Evolutionary conservation across 1,140 invertebrate genomes (phyloP), one percentile per base, ranked within the genome.

Genomic region (Periplaneta americana): DNA sequence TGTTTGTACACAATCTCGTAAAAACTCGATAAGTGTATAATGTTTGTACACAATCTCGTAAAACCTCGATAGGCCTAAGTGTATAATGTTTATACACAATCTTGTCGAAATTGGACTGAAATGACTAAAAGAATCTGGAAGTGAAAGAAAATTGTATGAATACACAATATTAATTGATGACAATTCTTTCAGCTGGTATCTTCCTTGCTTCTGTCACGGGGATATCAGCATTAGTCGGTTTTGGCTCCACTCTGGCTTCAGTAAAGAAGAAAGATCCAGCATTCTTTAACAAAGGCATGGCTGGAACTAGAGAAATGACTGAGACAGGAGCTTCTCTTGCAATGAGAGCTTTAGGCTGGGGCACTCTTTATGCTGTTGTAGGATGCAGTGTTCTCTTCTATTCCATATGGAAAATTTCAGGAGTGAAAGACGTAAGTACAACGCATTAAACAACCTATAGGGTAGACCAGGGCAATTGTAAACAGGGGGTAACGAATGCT

Each of bases 321-420:
- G 96, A 97, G 86, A 93, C 93, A 82, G 96, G 96, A 28, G 92
- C 92, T 9, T 89, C 92, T 9, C 89, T 98, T 81, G 97, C 97
- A 3, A 82, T 96, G 37, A 88, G 95, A 86, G 97, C 97, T 2
- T 89, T 98, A 3, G 94, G 93, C 32, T 95, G 95, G 94, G 97
- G 96, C 4, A 95, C 96, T 8, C 85, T 97, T 2, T 97, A 96
- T 88, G 95, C 97, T 0, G 89, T 97, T 22, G 89, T 93, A 48
- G 96, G 96, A 17, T 96, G 96, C 84, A 91, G 95, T 18, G 85
- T 95, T 75, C 88, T 98, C 80, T 96, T 94, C 87, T 97, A 94
- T 88, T 91, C 92, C 17, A 92, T 98, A 81, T 98, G 96, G 95
- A 98, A 98, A 90, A 84, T 97, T 11, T 93, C 96, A 37, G 97